Base-by-base conservation (phyloP, 1,140 invertebrate species). In the Panonychus citri region DNA sequence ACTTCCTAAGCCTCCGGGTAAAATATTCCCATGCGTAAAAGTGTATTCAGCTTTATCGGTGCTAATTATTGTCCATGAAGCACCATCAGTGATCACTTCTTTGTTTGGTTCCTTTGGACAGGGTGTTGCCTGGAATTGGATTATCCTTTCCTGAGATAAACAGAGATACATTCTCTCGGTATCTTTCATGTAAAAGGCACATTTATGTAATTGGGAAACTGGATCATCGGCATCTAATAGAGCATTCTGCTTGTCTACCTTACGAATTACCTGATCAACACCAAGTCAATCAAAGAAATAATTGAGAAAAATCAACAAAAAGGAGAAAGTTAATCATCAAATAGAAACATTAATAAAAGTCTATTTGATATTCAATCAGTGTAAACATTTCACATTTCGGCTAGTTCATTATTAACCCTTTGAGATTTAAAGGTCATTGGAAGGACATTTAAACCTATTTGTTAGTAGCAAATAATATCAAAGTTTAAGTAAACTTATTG, bases 11-110 rank as follows among this genome's bases (percentile, higher is more conserved):
- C n/a, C n/a, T n/a, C n/a, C n/a, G n/a, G n/a, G n/a, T n/a, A n/a
- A 28, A 90, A 91, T 34, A 34, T 7, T 3, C 94, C 94, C 91
- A 97, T 97, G 94, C 71, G 83, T 98, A 65, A 97, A 99, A 63
- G 93, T 90, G 70, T 98, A 99, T 71, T 98, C 94, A 0, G 93
- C 94, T 69, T 96, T 96, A 69, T 98, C 93, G 2, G 94, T 98
- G 39, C 89, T 96, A 63, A 99, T 99, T 66, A 99, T 99, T 12
- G 95, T 99, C 95, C 95, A 99, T 57, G 91, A 96, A 13, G 95
- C 95, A 28, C 94, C 94, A 68, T 99, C 95, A 70, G 96, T 98
- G 57, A 99, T 97, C 86, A 97, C 96, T 67, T 98, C 94, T 66
- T 95, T 93, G 69, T 93, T 94, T 0, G 86, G 81, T 67, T 97